Conservation (phyloP, 2,888 invertebrate genomes). For the Scaptomyza cyrtandrae region DNA sequence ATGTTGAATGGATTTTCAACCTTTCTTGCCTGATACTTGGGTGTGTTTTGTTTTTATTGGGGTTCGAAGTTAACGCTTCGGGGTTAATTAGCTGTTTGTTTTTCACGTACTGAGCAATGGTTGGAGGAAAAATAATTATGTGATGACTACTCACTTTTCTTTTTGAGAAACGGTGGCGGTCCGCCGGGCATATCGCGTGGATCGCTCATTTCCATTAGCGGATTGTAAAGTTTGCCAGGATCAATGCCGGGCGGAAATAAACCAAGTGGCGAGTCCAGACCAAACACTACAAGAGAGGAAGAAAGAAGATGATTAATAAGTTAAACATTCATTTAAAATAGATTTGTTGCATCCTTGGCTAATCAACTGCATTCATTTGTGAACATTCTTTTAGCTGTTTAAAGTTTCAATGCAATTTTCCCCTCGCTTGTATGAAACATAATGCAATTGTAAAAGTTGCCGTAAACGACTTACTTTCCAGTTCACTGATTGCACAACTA, state of each 20-base stretch:
- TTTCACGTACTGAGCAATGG: constrained; percentile 25
- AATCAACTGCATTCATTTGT: constrained; percentile 8
- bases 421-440: constrained; percentile 16
- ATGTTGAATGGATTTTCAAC: constrained; percentile 67
- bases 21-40: constrained; percentile 39
- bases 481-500: constrained; percentile 63
- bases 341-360: not conserved
- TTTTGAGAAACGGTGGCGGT: constrained; percentile 89
- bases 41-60: constrained; percentile 7
- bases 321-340: not conserved
- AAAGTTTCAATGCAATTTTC: constrained; percentile 34
- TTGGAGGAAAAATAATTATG: constrained; percentile 5
- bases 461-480: constrained; percentile 67
- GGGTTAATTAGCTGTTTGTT: constrained; percentile 81
- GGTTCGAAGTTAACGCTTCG: constrained; percentile 14
- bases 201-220: constrained; percentile 90
- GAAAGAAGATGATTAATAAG: not conserved
- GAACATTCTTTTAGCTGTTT: constrained; percentile 11
- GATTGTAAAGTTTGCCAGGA: constrained; percentile 89
- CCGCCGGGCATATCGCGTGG: constrained; percentile 89
- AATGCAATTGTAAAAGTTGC: constrained; percentile 50
- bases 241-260: constrained; percentile 92
- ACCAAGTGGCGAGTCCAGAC: constrained; percentile 90
- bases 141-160: constrained; percentile 89
- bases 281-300: constrained; percentile 88